These are phyloP conservation scores for Gobio occitaniae DNA, from an alignment of 2,797 vertebrate species.

Conservation along the genomic window DNA sequence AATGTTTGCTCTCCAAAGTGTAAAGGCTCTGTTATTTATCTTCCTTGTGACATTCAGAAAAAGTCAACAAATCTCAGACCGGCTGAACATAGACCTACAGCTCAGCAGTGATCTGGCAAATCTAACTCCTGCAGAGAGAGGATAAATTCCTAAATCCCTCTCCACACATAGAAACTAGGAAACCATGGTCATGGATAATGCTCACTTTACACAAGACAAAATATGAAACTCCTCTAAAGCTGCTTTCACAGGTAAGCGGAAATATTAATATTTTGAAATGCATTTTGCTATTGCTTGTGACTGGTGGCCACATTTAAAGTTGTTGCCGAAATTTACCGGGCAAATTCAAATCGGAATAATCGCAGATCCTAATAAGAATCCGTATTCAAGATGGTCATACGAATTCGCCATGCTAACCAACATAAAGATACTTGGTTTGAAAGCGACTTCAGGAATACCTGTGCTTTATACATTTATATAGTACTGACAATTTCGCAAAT, in stretches of 20 bases:
- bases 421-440: background rate
- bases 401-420: fast-evolving
- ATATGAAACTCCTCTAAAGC: slow-evolving; percentile 5
- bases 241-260: background rate
- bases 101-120: slow-evolving; percentile 41
- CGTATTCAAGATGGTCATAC: background rate
- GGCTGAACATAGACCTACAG: slow-evolving; percentile 35
- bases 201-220: slow-evolving; percentile 23
- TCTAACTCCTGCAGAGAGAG: slow-evolving; percentile 30
- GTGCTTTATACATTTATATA: background rate
- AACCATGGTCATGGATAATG: slow-evolving; percentile 11
- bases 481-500: background rate
- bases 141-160: slow-evolving; percentile 51
- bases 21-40: slow-evolving; percentile 55
- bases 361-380: background rate
- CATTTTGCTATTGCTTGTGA: background rate
- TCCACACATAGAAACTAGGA: slow-evolving; percentile 29
- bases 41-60: slow-evolving; percentile 54
- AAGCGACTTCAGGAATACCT: background rate
- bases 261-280: background rate
- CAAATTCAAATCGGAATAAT: background rate
- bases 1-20: slow-evolving; percentile 52
- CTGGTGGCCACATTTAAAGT: background rate
- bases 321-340: background rate
- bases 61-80: slow-evolving; percentile 56